phyloP scores from a whole-genome alignment of 2,797 vertebrate genomes.

The Fratercula arctica region DNA sequence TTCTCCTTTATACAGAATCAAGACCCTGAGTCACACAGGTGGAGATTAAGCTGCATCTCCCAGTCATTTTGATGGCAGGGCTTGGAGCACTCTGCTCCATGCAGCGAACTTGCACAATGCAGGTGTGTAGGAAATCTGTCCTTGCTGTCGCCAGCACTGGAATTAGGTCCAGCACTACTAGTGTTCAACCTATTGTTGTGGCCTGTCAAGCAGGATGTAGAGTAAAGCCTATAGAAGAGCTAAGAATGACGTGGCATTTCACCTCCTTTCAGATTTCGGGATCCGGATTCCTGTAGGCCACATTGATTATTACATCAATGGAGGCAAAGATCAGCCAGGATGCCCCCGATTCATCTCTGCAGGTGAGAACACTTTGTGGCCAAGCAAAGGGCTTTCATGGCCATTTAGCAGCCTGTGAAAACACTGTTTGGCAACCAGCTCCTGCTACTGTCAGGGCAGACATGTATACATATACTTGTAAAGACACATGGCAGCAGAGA shows the following conservation, averaged over 20 bases:
- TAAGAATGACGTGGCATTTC: not conserved
- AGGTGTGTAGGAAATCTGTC: not conserved
- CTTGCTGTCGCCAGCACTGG: not conserved
- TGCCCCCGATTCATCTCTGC: constrained; percentile 76
- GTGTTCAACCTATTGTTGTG: not conserved
- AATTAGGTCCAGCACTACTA: not conserved
- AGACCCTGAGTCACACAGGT: not conserved
- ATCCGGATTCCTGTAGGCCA: constrained; percentile 96
- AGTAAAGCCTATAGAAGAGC: not conserved
- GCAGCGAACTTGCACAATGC: not conserved
- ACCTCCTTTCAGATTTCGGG: constrained; percentile 85
- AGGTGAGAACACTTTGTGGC: constrained; percentile 59
- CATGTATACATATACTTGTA: not conserved
- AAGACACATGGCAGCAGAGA: not conserved
- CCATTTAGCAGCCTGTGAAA: not conserved
- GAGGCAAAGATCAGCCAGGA: constrained; percentile 92
- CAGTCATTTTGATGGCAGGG: not conserved
- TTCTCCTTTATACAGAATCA: not conserved
- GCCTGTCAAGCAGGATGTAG: not conserved
- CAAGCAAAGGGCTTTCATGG: not conserved
- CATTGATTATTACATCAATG: constrained; percentile 93
- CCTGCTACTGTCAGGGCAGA: not conserved
- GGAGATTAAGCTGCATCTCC: not conserved
- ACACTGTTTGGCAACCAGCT: not conserved
- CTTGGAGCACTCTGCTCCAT: not conserved